Base-by-base conservation (phyloP, 2,113 vertebrate species). In the Centrocercus urophasianus region DNA sequence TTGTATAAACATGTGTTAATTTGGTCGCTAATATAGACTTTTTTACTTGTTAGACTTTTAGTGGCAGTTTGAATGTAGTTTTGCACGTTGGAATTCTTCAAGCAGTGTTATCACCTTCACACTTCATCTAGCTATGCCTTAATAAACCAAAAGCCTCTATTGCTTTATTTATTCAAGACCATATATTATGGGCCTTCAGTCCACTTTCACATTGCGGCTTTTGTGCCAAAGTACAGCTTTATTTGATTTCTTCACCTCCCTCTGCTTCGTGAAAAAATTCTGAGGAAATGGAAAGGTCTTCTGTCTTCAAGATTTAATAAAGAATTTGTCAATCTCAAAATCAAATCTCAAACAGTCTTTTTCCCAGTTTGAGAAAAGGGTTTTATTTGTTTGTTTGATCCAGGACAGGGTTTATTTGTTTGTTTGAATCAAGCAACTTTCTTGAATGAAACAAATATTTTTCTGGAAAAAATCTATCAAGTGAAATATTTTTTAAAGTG, bases 401-500 rank as follows among this genome's bases (percentile, higher is more conserved):
- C 16, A 18, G 28, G 10, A 56, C 10, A 3, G 3, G 0, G 13
- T 69, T 73, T 48, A n/a, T 19, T 34, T 74, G 11, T 36, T 88
- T 79, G 25, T 91, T 85, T 59, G 9, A 80, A 25, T 78, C 25
- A 32, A 74, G 10, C 36, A 25, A 66, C 22, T 82, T 82, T 7
- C 11, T 61, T 66, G 28, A 84, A 66, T 47, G 40, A 21, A 83
- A 57, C 1, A 56, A 6, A 1, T 36, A 32, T 10, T 61, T 89
- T 22, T 5, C 3, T 7, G 8, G 0, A 2, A 42, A 42, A 21
- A 43, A 64, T 3, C 11, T 19, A 4, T 48, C 15, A 79, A 73
- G 47, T 86, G 27, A 8, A 11, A 6, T 43, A 4, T 50, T 20
- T 59, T 2, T 47, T 74, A 45, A 8, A 80, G 9, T 19, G 4